Conservation (phyloP, 2,888 invertebrate genomes). For the Caenorhabditis auriculariae region DNA sequence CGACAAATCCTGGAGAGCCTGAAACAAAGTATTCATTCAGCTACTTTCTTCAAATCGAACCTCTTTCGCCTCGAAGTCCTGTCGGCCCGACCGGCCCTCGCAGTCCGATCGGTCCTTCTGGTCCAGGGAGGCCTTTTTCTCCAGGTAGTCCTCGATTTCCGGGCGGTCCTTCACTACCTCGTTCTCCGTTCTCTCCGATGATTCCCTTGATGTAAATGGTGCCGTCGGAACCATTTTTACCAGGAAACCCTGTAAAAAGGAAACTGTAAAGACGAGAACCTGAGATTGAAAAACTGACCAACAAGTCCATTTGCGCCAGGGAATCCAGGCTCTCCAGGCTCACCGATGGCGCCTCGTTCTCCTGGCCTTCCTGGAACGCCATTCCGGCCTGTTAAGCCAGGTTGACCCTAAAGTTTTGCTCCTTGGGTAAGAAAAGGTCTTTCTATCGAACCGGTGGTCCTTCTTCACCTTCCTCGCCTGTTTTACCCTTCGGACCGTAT, state of each 20-base stretch:
- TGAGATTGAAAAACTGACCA: background rate
- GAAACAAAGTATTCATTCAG: too few relatives aligned
- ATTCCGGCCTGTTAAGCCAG: background rate
- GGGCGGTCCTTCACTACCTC: too few relatives aligned
- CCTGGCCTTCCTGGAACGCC: background rate
- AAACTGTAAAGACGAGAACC: background rate
- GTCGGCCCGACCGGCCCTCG: conserved; percentile 1
- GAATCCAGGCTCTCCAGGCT: conserved; percentile 3
- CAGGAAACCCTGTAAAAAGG: background rate
- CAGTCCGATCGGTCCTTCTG: background rate
- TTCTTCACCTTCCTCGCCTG: background rate
- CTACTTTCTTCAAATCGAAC: too few relatives aligned
- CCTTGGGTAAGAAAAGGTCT: too few relatives aligned
- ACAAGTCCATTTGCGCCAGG: background rate
- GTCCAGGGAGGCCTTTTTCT: background rate
- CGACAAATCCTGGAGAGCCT: too few relatives aligned
- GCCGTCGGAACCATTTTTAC: background rate
- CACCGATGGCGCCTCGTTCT: background rate
- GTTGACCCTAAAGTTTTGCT: background rate
- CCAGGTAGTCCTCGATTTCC: background rate
- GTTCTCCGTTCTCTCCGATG: too few relatives aligned
- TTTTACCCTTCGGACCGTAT: conserved; percentile 9
- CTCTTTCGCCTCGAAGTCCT: too few relatives aligned
- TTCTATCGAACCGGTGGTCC: background rate
- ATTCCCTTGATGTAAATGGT: background rate